Base-by-base conservation (phyloP, 2,888 invertebrate species). In the Chaetogeoica ovagalla region DNA sequence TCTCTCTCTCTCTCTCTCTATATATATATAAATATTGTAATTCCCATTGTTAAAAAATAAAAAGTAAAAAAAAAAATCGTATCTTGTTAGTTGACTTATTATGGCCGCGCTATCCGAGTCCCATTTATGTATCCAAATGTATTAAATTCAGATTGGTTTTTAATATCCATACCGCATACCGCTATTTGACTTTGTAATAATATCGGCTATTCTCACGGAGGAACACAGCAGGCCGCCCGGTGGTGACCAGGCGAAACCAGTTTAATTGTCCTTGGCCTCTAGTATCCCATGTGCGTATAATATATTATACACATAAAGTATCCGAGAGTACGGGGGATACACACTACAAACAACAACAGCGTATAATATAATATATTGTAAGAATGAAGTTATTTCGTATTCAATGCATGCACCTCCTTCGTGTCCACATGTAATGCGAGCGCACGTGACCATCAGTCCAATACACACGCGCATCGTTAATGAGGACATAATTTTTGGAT, bases 241-340 rank as follows among this genome's bases (percentile, higher is more conserved):
- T 43, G 70, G 79, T 57, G 71, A 79, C 65, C 79, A 65, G 71
- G 63, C 63, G 79, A 79, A 79, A 79, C 79, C 79, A 79, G 79
- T 79, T 79, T 79, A 79, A 79, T 79, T 79, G 79, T 71, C 79
- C 79, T 79, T 79, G 79, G 79, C 63, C 79, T 71, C 70, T 79
- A 13, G 68, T 62, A 69, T 77, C 59, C 65, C 52, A 23, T 65
- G 39, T 39, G 30, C 39, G 70, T 70, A 23, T 62, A 21, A 52
- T 52, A 69, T 57, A 75, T n/a, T 65, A 52, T 19, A 63, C 19
- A 48, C n/a, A 55, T 7, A 17, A 19, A 7, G 19, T 60, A 13
- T 23, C 17, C 5, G 19, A 21, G 21, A 19, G 30, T 30, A 55
- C 30, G 30, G 19, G 23, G n/a, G 43, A 68, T 48, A 68, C 21